Evolutionary conservation across 2,888 invertebrate genomes (phyloP).

Genomic region (Brachypalpus laphriformis): DNA sequence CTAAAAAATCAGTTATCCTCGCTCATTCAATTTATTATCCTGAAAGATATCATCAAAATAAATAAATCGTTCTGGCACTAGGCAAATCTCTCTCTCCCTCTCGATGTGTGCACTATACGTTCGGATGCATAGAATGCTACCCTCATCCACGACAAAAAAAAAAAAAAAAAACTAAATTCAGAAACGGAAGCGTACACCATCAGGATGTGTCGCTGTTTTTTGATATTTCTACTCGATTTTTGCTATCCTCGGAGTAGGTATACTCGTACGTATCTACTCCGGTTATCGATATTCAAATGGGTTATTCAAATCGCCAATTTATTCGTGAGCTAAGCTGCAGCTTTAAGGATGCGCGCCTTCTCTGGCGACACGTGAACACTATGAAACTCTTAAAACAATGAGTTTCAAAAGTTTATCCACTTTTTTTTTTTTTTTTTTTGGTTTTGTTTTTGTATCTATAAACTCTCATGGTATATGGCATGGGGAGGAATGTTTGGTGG

Average conservation of each 20-base stretch:
- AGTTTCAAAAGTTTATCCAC: not conserved
- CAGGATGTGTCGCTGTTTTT: slow-evolving; percentile 69
- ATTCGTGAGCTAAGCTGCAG: slow-evolving; percentile 47
- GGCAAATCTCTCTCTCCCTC: slow-evolving; percentile 64
- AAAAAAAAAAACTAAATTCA: slow-evolving; percentile 46
- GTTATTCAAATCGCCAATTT: slow-evolving; percentile 69
- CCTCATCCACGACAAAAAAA: not conserved
- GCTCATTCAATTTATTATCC: slow-evolving; percentile 76
- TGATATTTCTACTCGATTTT: slow-evolving; percentile 28
- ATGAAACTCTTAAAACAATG: slow-evolving; percentile 21
- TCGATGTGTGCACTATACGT: slow-evolving; percentile 12
- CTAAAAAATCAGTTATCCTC: slow-evolving; percentile 74
- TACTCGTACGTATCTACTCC: slow-evolving; percentile 11
- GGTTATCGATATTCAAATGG: slow-evolving; percentile 70
- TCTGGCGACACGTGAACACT: not conserved
- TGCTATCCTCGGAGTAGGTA: not conserved
- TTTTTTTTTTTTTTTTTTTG: too few relatives aligned
- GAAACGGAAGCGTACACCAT: slow-evolving; percentile 66
- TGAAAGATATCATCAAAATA: slow-evolving; percentile 76
- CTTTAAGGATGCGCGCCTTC: slow-evolving; percentile 50
- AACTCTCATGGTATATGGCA: not conserved
- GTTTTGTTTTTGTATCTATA: not conserved
- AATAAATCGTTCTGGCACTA: slow-evolving; percentile 75
- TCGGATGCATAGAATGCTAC: slow-evolving; percentile 21
- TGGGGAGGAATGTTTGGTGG: too few relatives aligned